phyloP scores from a whole-genome alignment of 2,888 invertebrate genomes.

The Helobdella robusta region DNA sequence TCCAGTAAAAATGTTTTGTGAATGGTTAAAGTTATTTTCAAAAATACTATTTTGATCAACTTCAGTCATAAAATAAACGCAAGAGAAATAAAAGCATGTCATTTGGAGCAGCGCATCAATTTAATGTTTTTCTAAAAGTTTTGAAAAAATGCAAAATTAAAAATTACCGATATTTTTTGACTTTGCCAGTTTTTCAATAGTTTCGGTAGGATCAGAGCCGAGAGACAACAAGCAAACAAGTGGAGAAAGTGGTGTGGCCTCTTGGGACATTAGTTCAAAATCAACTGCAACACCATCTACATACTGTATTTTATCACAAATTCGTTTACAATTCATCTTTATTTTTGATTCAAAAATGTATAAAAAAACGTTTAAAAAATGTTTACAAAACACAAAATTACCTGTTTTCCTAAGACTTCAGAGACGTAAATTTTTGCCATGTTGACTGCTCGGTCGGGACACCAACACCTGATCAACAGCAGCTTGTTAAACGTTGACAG shows the following conservation, averaged over 20 bases:
- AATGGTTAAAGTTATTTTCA: too few relatives aligned
- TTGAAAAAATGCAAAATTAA: not conserved
- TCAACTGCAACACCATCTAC: conserved; percentile 85
- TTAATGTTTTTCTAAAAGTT: too few relatives aligned
- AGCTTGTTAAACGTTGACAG: conserved; percentile 48
- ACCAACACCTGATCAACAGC: conserved; percentile 47
- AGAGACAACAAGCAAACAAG: conserved; percentile 84
- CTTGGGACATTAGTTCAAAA: conserved; percentile 76
- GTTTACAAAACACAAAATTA: conserved; percentile 26
- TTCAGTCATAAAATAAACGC: too few relatives aligned
- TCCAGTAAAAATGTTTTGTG: too few relatives aligned
- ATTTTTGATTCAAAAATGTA: not conserved
- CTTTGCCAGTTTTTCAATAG: conserved; percentile 77
- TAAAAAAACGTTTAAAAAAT: not conserved
- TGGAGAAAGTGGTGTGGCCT: conserved; percentile 78
- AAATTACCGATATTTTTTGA: conserved; percentile 56
- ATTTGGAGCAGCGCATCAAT: too few relatives aligned
- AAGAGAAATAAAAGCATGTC: too few relatives aligned
- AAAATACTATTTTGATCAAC: too few relatives aligned
- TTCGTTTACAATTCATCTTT: not conserved
- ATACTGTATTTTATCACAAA: conserved; percentile 38
- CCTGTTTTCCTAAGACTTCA: conserved; percentile 46
- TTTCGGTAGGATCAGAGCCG: conserved; percentile 91
- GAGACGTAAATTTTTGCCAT: conserved; percentile 50
- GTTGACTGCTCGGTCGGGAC: conserved; percentile 49